Base-by-base conservation (phyloP, 2,797 vertebrate genomes). In the Austrolebias charrua region DNA sequence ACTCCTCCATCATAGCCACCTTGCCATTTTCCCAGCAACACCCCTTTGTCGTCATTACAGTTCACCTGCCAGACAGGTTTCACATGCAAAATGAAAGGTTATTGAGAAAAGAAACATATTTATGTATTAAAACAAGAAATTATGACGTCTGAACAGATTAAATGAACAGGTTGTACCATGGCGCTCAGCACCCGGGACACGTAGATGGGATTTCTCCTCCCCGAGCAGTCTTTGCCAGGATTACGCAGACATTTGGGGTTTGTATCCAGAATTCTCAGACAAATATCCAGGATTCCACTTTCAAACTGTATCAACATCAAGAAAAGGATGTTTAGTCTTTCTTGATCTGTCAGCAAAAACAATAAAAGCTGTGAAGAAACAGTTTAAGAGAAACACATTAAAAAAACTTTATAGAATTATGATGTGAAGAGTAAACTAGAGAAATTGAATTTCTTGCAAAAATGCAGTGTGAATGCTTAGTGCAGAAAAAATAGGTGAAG, bases 101-200 rank as follows among this genome's bases (percentile, higher is more conserved):
- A n/a, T 46, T 11, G n/a, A 2, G 2, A 10, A 10, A 19, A 43
- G 4, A 8, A 13, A 16, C 44, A 47, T 15, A 58, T 1, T 44
- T 4, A 1, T 13, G 19, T 40, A 18, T 8, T 50, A 4, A 51
- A 51, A 35, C 35, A 33, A 38, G 10, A 33, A 52, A 2, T 33
- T n/a, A 50, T 6, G 40, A 12, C 10, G 10, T 38, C 1, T 38
- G 24, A 48, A 28, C 0, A 38, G 1, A 42, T 43, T 38, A 10
- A 0, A 16, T 20, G 5, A 14, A 19, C 0, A 29, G 16, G 18
- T 31, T 93, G 91, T 78, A 97, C 97, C 97, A 99, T 99, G 55
- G 90, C 93, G 40, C 96, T 98, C 47, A 99, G 92, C 65, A 97
- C 94, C 78, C 97, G 90, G 82, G 93, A 91, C 4, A 99, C 88